Conservation (phyloP, 2,888 invertebrate species). For the Spilarctia lutea region DNA sequence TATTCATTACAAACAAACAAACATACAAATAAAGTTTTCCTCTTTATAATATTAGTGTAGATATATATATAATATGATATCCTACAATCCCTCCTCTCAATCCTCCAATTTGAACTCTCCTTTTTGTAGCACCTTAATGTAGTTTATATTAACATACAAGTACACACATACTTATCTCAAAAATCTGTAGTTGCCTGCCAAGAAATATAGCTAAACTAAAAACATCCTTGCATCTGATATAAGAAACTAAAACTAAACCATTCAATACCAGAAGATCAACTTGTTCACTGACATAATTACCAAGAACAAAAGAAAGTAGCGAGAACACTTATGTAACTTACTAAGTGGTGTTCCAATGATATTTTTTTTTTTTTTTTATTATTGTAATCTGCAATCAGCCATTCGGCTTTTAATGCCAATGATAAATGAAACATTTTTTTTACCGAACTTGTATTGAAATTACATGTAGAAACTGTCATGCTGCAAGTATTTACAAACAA, state of each 20-base stretch:
- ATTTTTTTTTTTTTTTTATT: no score
- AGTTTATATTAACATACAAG: background rate
- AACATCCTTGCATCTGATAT: background rate
- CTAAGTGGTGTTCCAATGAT: background rate
- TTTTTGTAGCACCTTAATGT: background rate
- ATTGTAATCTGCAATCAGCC: no score
- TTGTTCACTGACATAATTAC: background rate
- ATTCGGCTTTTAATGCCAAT: no score
- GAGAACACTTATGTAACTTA: background rate
- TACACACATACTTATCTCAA: background rate
- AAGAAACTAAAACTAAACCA: background rate
- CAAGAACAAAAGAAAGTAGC: background rate
- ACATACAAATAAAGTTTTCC: no score
- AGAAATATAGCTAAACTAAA: background rate
- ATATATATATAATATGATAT: no score
- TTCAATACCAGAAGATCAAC: background rate
- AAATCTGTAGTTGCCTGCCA: background rate
- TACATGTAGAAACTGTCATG: background rate
- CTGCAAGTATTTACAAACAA: conserved; percentile 5
- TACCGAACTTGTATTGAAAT: background rate
- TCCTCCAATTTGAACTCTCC: no score
- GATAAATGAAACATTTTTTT: background rate
- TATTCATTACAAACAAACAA: no score
- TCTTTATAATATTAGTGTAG: no score
- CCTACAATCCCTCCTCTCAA: no score